Evolutionary conservation across 35 echinoderm and acorn worm species (phyloP), one percentile per base, ranked within the genome.

Genomic region (Amphiura filiformis): DNA sequence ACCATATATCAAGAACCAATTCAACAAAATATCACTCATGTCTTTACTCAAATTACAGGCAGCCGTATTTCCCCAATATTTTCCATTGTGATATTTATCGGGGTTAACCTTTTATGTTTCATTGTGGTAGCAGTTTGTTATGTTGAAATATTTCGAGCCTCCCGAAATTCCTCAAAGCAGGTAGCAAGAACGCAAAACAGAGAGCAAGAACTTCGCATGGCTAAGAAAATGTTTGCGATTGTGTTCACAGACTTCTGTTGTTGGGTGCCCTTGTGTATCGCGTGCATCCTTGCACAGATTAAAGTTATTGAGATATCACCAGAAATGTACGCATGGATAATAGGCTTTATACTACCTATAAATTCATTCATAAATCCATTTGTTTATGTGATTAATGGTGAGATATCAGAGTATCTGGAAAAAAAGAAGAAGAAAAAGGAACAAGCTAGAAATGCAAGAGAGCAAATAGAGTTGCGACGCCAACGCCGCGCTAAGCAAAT

Each of bases 281-380:
- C 88, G 87, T 87, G 80, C 15, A 80, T 93, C 31, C 35, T 93
- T 37, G 49, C 87, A 9, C 83, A 75, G 82, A 52, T 57, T 39
- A 81, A 56, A 37, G 83, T 75, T 84, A 75, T 76, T 35, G 33
- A 88, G 56, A 88, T 93, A 30, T 40, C 86, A n/a, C 86, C 81
- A 34, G 86, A 93, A 32, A 79, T 86, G 17, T 93, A 93, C 57
- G 87, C 87, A 13, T 88, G 88, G 75, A 65, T 88, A 28, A 87
- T 81, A 38, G 87, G 83, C 0, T 86, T 93, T 70, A 86, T 93
- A 38, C 57, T 93, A 39, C 92, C 92, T 0, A 76, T 93, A 30
- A 93, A 93, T 75, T 89, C 87, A 56, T 64, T 87, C 23, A 52
- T 82, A 0, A 93, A 93, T 52, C 92, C 92, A 18, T 89, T 84